Evolutionary conservation across 2,888 invertebrate species (phyloP).

Genomic region (Pyrrhosoma nymphula): DNA sequence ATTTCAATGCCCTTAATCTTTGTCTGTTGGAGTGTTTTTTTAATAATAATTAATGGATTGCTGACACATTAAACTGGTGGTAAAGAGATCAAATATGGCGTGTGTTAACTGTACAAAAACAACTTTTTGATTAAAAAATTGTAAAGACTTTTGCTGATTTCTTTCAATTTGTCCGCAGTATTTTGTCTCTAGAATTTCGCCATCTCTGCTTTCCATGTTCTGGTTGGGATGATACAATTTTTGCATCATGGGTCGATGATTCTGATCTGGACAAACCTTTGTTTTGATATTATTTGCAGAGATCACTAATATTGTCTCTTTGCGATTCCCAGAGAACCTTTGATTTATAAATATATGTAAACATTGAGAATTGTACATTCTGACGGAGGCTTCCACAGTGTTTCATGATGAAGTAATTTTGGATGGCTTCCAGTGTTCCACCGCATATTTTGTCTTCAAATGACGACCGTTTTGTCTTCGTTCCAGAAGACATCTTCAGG

Average conservation of each 20-base stretch:
- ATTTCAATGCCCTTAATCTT: too few species aligned
- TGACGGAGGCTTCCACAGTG: too few species aligned
- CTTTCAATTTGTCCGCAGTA: background rate
- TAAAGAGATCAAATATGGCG: background rate
- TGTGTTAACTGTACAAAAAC: conserved; percentile 3
- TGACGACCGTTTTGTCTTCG: too few species aligned
- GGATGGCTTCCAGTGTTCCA: too few species aligned
- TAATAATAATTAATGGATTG: too few species aligned
- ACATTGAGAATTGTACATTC: background rate
- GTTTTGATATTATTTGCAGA: background rate
- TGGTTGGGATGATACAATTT: background rate
- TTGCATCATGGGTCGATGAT: background rate
- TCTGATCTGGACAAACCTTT: background rate
- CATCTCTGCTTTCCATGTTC: background rate
- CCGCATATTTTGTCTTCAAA: too few species aligned
- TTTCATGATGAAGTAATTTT: too few species aligned
- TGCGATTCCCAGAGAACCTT: background rate
- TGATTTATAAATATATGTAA: background rate
- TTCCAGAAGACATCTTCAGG: too few species aligned
- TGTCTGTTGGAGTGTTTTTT: too few species aligned
- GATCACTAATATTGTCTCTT: background rate
- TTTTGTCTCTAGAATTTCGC: background rate
- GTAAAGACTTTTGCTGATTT: background rate
- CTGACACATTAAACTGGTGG: background rate
- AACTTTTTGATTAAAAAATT: background rate